A percentile compares a stretch with the other conserved stretches of the same genome.
Conservation (phyloP, 2,888 invertebrate genomes). For the Sarcophaga carnaria region DNA sequence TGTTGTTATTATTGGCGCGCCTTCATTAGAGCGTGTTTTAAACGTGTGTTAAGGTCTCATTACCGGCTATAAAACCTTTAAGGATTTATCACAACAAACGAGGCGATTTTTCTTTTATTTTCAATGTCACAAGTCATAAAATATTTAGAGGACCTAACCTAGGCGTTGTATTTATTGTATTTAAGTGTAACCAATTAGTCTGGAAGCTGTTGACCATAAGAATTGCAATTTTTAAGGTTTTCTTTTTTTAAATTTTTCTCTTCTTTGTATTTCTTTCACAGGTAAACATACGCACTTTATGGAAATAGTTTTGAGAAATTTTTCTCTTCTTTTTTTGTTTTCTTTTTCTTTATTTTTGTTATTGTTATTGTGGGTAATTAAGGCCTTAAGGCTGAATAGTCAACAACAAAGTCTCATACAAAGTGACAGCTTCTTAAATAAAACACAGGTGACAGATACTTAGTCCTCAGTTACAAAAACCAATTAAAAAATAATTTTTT, state of each 20-base stretch:
- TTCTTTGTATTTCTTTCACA: slow-evolving; percentile 24
- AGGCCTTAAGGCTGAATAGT: slow-evolving; percentile 57
- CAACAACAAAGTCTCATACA: slow-evolving; percentile 13
- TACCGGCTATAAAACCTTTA: background rate
- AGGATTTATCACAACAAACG: slow-evolving; percentile 13
- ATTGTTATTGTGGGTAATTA: slow-evolving; percentile 38
- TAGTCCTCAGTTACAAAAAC: background rate
- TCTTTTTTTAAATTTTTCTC: background rate
- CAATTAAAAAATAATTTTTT: background rate
- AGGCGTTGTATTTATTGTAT: background rate
- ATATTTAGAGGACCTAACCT: slow-evolving; percentile 6
- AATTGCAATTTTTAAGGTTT: slow-evolving; percentile 27
- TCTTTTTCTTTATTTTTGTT: slow-evolving; percentile 18
- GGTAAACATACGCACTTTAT: slow-evolving; percentile 17
- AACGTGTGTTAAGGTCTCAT: background rate
- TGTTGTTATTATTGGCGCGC: slow-evolving; percentile 54
- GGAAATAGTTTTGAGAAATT: background rate
- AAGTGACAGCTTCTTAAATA: slow-evolving; percentile 62
- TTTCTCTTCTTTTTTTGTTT: slow-evolving; percentile 4
- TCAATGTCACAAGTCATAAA: slow-evolving; percentile 44
- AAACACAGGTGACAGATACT: slow-evolving; percentile 62
- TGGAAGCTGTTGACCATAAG: slow-evolving; percentile 47
- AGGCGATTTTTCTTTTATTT: slow-evolving; percentile 11
- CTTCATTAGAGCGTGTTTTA: slow-evolving; percentile 65
- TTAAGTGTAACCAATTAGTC: slow-evolving; percentile 65